These are phyloP conservation scores for Cynaeus angustus DNA, from an alignment of 2,888 invertebrate genomes.

Conservation along the genomic window DNA sequence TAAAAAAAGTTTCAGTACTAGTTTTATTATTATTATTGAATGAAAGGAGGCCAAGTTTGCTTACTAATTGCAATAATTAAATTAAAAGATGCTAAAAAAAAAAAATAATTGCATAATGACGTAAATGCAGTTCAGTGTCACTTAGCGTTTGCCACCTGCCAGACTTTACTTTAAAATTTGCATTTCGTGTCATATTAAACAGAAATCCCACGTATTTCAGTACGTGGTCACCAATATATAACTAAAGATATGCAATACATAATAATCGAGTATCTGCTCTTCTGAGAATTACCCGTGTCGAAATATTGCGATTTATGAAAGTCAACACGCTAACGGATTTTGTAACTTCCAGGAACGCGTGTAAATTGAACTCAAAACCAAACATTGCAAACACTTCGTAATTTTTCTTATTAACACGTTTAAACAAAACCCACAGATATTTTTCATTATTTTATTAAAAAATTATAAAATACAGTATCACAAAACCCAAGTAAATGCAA, in stretches of 20 bases:
- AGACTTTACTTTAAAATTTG: neutral
- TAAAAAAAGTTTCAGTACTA: too few species aligned
- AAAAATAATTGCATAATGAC: too few species aligned
- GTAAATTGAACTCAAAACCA: neutral
- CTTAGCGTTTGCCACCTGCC: too few species aligned
- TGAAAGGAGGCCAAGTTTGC: too few species aligned
- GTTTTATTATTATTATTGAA: too few species aligned
- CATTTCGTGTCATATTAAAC: neutral
- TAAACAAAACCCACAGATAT: neutral
- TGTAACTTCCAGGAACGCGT: neutral
- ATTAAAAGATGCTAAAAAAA: too few species aligned
- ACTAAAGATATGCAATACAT: slow-evolving; percentile 4
- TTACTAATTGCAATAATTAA: too few species aligned
- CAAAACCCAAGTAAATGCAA: slow-evolving; percentile 45
- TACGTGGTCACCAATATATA: neutral
- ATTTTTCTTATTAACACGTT: neutral
- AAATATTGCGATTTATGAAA: slow-evolving; percentile 5
- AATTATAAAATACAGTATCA: slow-evolving; percentile 45
- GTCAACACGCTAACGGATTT: neutral
- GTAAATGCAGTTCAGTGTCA: too few species aligned
- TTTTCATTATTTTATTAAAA: slow-evolving; percentile 38
- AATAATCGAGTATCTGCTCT: slow-evolving; percentile 1
- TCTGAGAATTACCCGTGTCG: slow-evolving; percentile 10
- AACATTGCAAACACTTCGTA: too few species aligned
- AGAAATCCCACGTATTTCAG: too few species aligned